A percentile compares a stretch with the other conserved stretches of the same genome.
Evolutionary conservation across 2,113 vertebrate species (phyloP).

Genomic region (Galbula dea): DNA sequence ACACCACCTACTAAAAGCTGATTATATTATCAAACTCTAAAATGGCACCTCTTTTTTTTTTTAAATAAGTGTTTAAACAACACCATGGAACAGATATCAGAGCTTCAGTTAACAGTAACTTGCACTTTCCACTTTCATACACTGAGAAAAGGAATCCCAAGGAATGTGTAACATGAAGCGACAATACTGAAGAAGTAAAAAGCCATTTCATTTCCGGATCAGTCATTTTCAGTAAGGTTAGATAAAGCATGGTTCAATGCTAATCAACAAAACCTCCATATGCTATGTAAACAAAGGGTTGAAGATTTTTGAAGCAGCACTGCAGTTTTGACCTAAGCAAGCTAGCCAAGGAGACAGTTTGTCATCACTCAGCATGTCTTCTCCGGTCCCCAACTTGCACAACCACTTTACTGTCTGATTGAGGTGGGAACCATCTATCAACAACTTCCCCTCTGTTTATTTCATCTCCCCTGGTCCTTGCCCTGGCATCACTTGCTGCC

Average conservation of each 20-base stretch:
- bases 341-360: slow-evolving; percentile 1
- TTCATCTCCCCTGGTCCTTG: not conserved
- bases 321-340: not conserved
- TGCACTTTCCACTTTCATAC: not conserved
- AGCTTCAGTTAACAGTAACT: not conserved
- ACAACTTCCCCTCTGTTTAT: not conserved
- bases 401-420: not conserved
- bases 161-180: not conserved
- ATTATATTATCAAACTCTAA: slow-evolving; percentile 43
- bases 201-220: not conserved
- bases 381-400: not conserved
- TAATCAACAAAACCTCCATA: not conserved
- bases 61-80: too few species aligned
- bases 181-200: not conserved
- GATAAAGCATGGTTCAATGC: not conserved
- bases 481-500: not conserved
- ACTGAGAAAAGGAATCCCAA: not conserved
- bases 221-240: not conserved
- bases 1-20: slow-evolving; percentile 11
- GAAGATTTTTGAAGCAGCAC: not conserved
- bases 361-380: not conserved
- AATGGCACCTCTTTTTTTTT: too few species aligned
- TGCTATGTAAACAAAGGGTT: not conserved
- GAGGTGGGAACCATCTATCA: not conserved
- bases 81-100: not conserved